A percentile compares a stretch with the other conserved stretches of the same genome.
Conservation (phyloP, 2,888 invertebrate genomes). For the Sarcophaga variegata region DNA sequence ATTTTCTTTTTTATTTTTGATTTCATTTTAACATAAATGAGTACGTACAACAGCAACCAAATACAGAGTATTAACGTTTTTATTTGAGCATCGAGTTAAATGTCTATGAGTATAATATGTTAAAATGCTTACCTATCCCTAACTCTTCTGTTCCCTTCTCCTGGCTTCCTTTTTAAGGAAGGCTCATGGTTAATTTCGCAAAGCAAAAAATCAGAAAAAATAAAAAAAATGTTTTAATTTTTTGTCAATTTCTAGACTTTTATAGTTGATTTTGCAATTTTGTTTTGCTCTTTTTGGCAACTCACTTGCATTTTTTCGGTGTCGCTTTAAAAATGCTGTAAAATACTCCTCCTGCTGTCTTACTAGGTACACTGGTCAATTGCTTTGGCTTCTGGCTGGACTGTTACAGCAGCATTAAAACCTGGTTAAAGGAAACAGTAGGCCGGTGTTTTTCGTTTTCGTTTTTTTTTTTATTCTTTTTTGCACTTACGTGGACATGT, state of each 20-base stretch:
- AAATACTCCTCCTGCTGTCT: slow-evolving; percentile 15
- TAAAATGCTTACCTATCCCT: slow-evolving; percentile 29
- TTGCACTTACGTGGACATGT: no score
- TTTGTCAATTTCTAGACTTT: slow-evolving; percentile 64
- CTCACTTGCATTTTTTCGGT: slow-evolving; percentile 40
- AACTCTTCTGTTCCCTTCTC: not conserved
- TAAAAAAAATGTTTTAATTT: not conserved
- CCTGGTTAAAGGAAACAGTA: slow-evolving; percentile 22
- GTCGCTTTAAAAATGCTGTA: slow-evolving; percentile 8
- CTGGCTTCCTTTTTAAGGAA: not conserved
- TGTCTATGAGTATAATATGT: slow-evolving; percentile 53
- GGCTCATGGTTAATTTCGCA: slow-evolving; percentile 20
- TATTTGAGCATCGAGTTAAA: slow-evolving; percentile 55
- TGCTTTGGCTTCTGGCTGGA: slow-evolving; percentile 65
- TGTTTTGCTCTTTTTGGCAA: slow-evolving; percentile 44
- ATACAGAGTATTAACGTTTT: slow-evolving; percentile 48
- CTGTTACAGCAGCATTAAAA: not conserved
- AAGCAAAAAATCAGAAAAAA: not conserved
- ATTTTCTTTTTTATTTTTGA: not conserved
- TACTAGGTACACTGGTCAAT: slow-evolving; percentile 63
- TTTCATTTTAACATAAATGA: slow-evolving; percentile 37
- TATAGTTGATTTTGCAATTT: slow-evolving; percentile 51
- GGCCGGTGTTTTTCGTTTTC: slow-evolving; percentile 18
- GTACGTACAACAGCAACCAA: not conserved
- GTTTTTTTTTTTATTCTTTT: not conserved